phyloP scores from a whole-genome alignment of 2,113 vertebrate species.

The Carassius carassius region DNA sequence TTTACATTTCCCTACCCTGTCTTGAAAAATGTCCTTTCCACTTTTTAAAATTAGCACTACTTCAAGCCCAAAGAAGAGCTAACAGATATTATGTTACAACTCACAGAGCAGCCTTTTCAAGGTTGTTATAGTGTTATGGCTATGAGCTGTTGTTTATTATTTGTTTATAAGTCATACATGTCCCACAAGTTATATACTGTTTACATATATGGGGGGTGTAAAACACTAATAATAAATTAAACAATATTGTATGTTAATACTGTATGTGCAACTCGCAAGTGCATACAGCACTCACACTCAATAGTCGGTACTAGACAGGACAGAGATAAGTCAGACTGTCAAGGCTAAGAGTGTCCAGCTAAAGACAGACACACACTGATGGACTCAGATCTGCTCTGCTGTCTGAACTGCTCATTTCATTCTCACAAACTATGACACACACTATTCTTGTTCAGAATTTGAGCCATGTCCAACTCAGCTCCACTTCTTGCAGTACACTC shows the following conservation, averaged over 20 bases:
- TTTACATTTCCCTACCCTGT: background rate
- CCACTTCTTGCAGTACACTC: background rate
- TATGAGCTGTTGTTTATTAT: background rate
- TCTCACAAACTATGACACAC: conserved; percentile 1
- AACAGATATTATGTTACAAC: background rate
- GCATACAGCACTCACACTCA: background rate
- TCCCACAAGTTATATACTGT: no score
- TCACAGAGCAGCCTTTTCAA: background rate
- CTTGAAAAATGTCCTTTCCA: background rate
- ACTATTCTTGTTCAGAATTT: background rate
- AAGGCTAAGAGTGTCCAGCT: conserved; percentile 25
- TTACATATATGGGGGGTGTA: background rate
- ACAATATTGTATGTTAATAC: no score
- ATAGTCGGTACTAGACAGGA: conserved; percentile 14
- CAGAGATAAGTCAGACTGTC: conserved; percentile 31
- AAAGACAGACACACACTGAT: conserved; percentile 14
- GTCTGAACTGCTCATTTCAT: conserved; percentile 8
- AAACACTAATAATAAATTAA: no score
- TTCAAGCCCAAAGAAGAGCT: background rate
- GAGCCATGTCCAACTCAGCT: conserved; percentile 6
- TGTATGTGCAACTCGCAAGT: background rate
- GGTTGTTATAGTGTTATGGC: background rate
- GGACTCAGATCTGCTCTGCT: conserved; percentile 14
- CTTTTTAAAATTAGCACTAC: background rate
- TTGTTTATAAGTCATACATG: background rate